Evolutionary conservation across 1,140 invertebrate species (phyloP).

Genomic region (Branchinecta lynchi): DNA sequence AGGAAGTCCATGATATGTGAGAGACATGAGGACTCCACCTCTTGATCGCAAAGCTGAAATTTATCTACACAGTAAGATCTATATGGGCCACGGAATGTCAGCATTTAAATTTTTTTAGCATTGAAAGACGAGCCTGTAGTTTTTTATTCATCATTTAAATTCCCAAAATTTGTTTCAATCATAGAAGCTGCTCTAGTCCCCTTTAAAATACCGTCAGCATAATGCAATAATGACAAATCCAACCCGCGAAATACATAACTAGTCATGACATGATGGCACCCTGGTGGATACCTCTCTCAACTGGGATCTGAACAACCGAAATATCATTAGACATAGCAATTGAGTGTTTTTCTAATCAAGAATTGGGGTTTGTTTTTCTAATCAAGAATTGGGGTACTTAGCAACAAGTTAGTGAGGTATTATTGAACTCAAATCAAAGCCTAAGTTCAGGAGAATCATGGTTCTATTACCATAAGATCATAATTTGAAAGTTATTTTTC

Average conservation of each 20-base stretch:
- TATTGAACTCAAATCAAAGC: too few relatives aligned
- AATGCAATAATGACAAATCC: slow-evolving; percentile 1
- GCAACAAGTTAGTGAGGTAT: too few relatives aligned
- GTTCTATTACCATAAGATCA: too few relatives aligned
- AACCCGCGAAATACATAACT: neutral
- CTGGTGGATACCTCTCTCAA: too few relatives aligned
- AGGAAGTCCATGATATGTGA: neutral
- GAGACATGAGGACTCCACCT: slow-evolving; percentile 8
- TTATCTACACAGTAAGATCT: neutral
- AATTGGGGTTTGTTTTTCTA: too few relatives aligned
- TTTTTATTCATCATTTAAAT: neutral
- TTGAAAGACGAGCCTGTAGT: neutral
- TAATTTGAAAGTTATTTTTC: too few relatives aligned
- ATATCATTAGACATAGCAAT: too few relatives aligned
- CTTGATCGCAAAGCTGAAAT: neutral
- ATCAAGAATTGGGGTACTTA: too few relatives aligned
- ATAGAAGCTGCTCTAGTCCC: neutral
- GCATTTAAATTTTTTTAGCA: neutral
- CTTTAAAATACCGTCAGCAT: neutral
- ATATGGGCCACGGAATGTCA: slow-evolving; percentile 4
- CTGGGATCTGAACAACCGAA: too few relatives aligned
- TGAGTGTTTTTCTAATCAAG: too few relatives aligned
- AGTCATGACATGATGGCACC: too few relatives aligned
- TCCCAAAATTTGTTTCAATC: neutral
- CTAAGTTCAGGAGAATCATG: too few relatives aligned